Evolutionary conservation across 2,113 vertebrate genomes (phyloP).

Genomic region (Nannospalax galili): DNA sequence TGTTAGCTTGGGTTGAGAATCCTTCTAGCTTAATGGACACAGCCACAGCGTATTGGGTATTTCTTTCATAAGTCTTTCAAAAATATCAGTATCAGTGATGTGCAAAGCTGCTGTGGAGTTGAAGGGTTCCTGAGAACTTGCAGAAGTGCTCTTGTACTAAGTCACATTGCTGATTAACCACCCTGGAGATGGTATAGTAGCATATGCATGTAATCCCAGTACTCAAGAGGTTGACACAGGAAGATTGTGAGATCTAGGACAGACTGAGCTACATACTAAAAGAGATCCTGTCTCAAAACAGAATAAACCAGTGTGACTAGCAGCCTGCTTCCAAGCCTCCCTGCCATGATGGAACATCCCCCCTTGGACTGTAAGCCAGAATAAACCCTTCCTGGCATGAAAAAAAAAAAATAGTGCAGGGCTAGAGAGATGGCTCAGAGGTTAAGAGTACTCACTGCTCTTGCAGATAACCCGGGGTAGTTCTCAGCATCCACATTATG

Average conservation of each 20-base stretch:
- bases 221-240: neutral
- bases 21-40: neutral
- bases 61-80: slow-evolving; percentile 29
- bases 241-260: neutral
- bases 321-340: neutral
- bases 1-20: neutral
- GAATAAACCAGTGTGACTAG: neutral
- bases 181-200: neutral
- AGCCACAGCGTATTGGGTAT: neutral
- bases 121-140: neutral
- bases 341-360: neutral
- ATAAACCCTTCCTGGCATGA: neutral
- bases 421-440: too few relatives aligned
- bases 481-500: too few relatives aligned
- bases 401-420: too few relatives aligned
- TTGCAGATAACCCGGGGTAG: too few relatives aligned
- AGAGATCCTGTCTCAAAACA: neutral
- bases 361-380: neutral
- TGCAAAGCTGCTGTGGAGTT: neutral
- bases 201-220: neutral
- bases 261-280: too few relatives aligned
- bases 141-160: neutral
- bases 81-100: neutral
- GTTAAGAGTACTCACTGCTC: too few relatives aligned
- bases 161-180: neutral